Evolutionary conservation across 2,113 vertebrate genomes (phyloP), one percentile per base, ranked within the genome.

Genomic region (Cinclus mexicanus): DNA sequence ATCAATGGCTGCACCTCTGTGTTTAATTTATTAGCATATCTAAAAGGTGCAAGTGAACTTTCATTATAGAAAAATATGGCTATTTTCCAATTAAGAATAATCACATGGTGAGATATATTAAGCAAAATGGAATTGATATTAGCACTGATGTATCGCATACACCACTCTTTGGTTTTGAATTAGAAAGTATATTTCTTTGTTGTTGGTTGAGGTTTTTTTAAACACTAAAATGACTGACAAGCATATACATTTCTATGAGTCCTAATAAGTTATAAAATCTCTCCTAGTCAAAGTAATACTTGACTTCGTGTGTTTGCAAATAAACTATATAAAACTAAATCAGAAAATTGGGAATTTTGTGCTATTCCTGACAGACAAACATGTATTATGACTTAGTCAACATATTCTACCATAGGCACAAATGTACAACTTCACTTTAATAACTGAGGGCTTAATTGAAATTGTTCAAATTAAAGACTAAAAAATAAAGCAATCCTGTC

Each of bases 71-170:
- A 87, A 92, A 90, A 83, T 57, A 72, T 93, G 76, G 79, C 61
- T 94, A 94, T 96, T 96, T 96, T 93, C 86, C 93, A 96, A 94
- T 93, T 93, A 89, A 92, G 87, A 94, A 84, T 95, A 96, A 93
- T 94, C 90, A 86, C 76, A 92, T 49, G 25, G 76, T 90, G 57
- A 95, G 64, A 87, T 94, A 87, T 87, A 69, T 90, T 94, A 87
- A 94, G 53, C 44, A 93, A 88, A 95, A 90, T 52, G 39, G 55
- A 95, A 94, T n/a, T 93, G 67, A 90, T 95, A 83, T 67, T 69
- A 93, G 42, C 92, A 93, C 55, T 94, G 88, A 95, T 94, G 75
- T 95, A 93, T 94, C 94, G 89, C 86, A 92, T 78, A 75, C 81
- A 82, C 91, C 56, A n/a, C 72, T 86, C 24, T 8, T 88, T 64